Evolutionary conservation across 2,888 invertebrate genomes (phyloP).

Genomic region (Cephalotes varians): DNA sequence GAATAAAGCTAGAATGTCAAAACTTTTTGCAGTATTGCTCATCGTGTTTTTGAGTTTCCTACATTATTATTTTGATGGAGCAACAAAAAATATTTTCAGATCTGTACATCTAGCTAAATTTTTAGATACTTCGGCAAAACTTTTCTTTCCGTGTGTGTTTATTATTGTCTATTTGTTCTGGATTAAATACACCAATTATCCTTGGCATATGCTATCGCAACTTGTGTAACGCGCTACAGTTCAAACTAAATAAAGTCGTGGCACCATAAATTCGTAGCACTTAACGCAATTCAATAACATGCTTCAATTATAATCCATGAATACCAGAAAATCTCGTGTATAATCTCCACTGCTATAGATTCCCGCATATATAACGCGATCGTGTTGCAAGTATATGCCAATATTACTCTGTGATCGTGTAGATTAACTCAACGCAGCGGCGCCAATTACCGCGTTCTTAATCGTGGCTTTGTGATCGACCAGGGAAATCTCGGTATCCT

Average conservation of each 20-base stretch:
- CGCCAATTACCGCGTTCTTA: conserved; percentile 49
- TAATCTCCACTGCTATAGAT: conserved; percentile 22
- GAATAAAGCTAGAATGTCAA: too few relatives aligned
- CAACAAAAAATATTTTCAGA: too few relatives aligned
- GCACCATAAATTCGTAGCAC: conserved; percentile 26
- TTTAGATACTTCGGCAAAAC: too few relatives aligned
- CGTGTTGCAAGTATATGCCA: conserved; percentile 40
- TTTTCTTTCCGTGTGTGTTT: too few relatives aligned
- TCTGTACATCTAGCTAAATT: too few relatives aligned
- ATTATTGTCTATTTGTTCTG: background rate
- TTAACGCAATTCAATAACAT: conserved; percentile 10
- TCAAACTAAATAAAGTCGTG: conserved; percentile 2
- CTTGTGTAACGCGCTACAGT: conserved; percentile 3
- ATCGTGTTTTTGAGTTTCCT: too few relatives aligned
- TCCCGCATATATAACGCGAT: conserved; percentile 23
- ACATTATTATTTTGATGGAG: too few relatives aligned
- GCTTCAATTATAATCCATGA: conserved; percentile 42
- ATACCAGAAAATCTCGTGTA: conserved; percentile 20
- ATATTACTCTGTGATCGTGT: conserved; percentile 31
- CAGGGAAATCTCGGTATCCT: conserved; percentile 18
- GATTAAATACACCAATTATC: background rate
- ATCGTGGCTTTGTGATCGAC: conserved; percentile 49
- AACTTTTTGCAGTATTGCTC: too few relatives aligned
- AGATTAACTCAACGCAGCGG: conserved; percentile 27
- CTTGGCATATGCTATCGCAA: background rate